Base-by-base conservation (phyloP, 2,888 invertebrate species). In the Prenolepis imparis region DNA sequence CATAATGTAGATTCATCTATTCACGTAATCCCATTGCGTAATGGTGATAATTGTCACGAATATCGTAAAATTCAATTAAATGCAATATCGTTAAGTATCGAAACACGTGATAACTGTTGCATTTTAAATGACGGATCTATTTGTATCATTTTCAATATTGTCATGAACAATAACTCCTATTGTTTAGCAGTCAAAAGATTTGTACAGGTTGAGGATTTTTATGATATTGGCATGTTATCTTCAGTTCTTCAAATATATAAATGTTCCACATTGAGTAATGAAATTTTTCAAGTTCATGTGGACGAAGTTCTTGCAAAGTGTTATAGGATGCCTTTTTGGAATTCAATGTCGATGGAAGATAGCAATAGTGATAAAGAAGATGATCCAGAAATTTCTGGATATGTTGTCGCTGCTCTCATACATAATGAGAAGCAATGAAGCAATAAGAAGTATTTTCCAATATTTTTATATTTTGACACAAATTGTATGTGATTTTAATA, bases 261-360 rank as follows among this genome's bases (percentile, higher is more conserved):
- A n/a, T 63, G 63, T 66, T 66, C 64, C 8, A 41, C 5, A 24
- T 9, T 66, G 4, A 18, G 4, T 11, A 28, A 67, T 6, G 28
- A 28, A 0, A 48, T 28, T 64, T 64, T 41, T 6, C 39, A 41
- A 41, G 12, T 41, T 66, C 3, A 2, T 11, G 0, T 67, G 0
- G 18, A 67, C 4, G 9, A 67, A 67, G 28, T 67, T 67, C 18
- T 9, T 18, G 48, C 67, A n/a, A 67, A 67, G 15, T 48, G 48
- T 48, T 67, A 67, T 28, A 67, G 24, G 1, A 44, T 67, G 48
- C 28, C 67, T 48, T 11, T 67, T 48, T 67, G 67, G 44, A 48
- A 44, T 18, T 67, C 18, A 0, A 48, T 5, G 8, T 48, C 18
- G 4, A 48, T 2, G 18, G 28, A 67, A 8, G 44, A 28, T 28